Evolutionary conservation across 2,797 vertebrate species (phyloP), one percentile per base, ranked within the genome.

Genomic region (Danionella dracula): DNA sequence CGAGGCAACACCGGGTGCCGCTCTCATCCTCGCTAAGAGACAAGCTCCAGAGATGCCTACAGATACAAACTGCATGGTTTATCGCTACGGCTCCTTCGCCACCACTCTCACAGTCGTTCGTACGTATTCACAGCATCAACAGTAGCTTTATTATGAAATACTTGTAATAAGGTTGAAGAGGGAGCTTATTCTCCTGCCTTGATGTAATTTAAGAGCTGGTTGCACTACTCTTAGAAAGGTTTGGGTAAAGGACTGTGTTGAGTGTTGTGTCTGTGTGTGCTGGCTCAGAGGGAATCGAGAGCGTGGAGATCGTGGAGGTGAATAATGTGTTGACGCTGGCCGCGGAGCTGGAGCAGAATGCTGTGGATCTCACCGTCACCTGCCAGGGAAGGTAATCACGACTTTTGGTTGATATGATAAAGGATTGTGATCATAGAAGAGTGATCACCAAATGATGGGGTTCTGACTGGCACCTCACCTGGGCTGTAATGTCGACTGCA

Each of bases 351-450:
- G 82, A 84, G 66, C 89, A 91, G 77, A 93, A 89, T 34, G 90
- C 93, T 9, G 93, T 97, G 78, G 94, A 97, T 44, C 80, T 97
- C 72, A 96, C 91, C 0, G 84, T 97, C 66, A 85, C 89, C 4
- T 97, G 96, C 71, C 93, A 94, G 81, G 95, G 94, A 71, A 93
- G 94, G 95, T 95, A 78, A 83, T 89, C 68, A 17, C n/a, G n/a
- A n/a, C n/a, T n/a, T n/a, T n/a, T n/a, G n/a, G n/a, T n/a, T n/a
- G n/a, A n/a, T n/a, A n/a, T n/a, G n/a, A n/a, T n/a, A n/a, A n/a
- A n/a, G n/a, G n/a, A n/a, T n/a, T n/a, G n/a, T n/a, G n/a, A n/a
- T n/a, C n/a, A n/a, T n/a, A n/a, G n/a, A n/a, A n/a, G n/a, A n/a
- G n/a, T n/a, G n/a, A n/a, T n/a, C n/a, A n/a, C n/a, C n/a, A n/a